phyloP scores from a whole-genome alignment of 1,140 invertebrate species.

The Cyclina sinensis region DNA sequence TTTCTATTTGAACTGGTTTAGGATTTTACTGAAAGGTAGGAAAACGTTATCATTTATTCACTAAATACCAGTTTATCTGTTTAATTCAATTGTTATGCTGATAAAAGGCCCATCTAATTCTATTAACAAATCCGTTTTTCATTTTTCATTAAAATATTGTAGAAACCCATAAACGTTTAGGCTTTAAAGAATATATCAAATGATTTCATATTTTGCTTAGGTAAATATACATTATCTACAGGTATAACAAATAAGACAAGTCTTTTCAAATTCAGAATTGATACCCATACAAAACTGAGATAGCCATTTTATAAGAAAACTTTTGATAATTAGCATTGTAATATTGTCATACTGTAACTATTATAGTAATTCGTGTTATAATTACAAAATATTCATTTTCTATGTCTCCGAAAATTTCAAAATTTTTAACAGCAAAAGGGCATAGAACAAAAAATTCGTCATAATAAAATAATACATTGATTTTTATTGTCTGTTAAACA shows the following conservation, averaged over 20 bases:
- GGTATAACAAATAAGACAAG: neutral
- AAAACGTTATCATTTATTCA: slow-evolving; percentile 3
- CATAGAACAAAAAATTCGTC: no score
- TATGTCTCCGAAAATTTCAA: no score
- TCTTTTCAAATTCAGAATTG: neutral
- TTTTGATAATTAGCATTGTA: no score
- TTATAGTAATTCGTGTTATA: no score
- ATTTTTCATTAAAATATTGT: neutral
- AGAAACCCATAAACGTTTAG: neutral
- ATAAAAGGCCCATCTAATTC: slow-evolving; percentile 8
- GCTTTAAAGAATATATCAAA: neutral
- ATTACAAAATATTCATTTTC: no score
- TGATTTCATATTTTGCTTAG: slow-evolving; percentile 18
- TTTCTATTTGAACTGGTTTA: neutral
- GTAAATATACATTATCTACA: neutral
- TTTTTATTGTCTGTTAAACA: no score
- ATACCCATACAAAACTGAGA: neutral
- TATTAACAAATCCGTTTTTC: neutral
- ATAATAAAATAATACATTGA: no score
- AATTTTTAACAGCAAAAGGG: no score
- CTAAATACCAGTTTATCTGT: slow-evolving; percentile 2
- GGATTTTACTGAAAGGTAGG: slow-evolving; percentile 22
- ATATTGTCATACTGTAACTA: no score
- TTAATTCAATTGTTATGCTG: neutral
- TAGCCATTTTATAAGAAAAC: neutral